Percentiles rank a stretch among this genome's conserved stretches.
phyloP scores from a whole-genome alignment of 2,888 invertebrate genomes.

The Lampropteryx suffumata region DNA sequence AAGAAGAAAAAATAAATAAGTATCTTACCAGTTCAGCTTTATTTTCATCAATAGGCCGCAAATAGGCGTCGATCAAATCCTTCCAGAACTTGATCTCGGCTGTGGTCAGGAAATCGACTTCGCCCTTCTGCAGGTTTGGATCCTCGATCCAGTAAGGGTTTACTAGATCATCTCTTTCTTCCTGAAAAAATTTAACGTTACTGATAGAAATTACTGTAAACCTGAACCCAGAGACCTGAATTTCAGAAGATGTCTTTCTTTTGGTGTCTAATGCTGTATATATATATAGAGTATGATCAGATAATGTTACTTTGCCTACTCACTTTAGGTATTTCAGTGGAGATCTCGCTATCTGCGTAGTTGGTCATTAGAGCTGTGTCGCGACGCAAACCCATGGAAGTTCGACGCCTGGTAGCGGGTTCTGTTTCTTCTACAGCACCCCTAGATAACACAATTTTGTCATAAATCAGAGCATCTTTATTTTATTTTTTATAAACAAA shows the following conservation, averaged over 20 bases:
- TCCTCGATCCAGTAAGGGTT: slow-evolving; percentile 98
- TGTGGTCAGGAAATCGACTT: slow-evolving; percentile 93
- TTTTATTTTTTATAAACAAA: too few species aligned
- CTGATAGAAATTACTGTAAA: too few species aligned
- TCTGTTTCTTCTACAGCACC: slow-evolving; percentile 40
- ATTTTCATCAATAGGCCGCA: slow-evolving; percentile 95
- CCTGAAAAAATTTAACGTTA: too few species aligned
- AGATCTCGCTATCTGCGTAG: slow-evolving; percentile 64
- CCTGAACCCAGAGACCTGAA: too few species aligned
- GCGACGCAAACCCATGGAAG: slow-evolving; percentile 57
- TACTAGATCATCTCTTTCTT: slow-evolving; percentile 91
- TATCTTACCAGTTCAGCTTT: slow-evolving; percentile 90
- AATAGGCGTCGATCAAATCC: slow-evolving; percentile 95
- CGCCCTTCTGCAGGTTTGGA: slow-evolving; percentile 92
- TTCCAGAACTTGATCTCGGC: slow-evolving; percentile 97
- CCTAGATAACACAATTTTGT: too few species aligned
- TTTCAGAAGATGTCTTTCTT: too few species aligned
- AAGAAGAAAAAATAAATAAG: too few species aligned
- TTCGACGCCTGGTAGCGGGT: slow-evolving; percentile 43
- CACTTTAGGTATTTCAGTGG: slow-evolving; percentile 66
- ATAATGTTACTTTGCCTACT: too few species aligned
- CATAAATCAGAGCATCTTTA: too few species aligned
- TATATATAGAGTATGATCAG: too few species aligned
- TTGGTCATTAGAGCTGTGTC: slow-evolving; percentile 58
- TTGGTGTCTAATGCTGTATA: too few species aligned